Conservation (phyloP, 2,797 vertebrate species). For the Melanogrammus aeglefinus region DNA sequence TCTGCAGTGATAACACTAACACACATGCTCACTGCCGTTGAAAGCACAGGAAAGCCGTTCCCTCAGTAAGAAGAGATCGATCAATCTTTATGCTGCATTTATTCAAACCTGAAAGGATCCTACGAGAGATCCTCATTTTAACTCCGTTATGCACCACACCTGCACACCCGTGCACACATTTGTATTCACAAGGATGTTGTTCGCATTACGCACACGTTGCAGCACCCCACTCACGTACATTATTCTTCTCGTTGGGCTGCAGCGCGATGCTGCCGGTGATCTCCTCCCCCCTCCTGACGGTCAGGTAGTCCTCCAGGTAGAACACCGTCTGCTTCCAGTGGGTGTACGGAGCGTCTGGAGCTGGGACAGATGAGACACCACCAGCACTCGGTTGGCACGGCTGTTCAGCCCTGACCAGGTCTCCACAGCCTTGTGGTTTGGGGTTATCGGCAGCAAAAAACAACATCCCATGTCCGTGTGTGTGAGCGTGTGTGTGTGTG, state of each 20-base stretch:
- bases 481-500: neutral
- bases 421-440: neutral
- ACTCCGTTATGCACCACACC: neutral
- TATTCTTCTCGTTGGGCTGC: constrained; percentile 96
- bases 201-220: too few species aligned
- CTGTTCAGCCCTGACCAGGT: neutral
- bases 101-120: neutral
- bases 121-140: neutral
- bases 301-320: constrained; percentile 96
- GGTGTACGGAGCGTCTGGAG: constrained; percentile 93
- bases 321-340: constrained; percentile 99
- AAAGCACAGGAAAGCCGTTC: neutral
- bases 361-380: constrained; percentile 61
- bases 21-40: neutral
- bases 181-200: neutral
- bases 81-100: neutral
- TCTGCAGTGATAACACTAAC: neutral
- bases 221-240: constrained; percentile 74
- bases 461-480: neutral
- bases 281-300: constrained; percentile 92
- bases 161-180: neutral
- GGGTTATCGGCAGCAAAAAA: neutral
- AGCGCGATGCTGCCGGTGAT: constrained; percentile 89
- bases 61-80: neutral
- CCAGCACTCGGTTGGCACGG: too few species aligned